These are phyloP conservation scores for Florisuga fusca DNA, from an alignment of 2,797 vertebrate species.

Conservation along the genomic window DNA sequence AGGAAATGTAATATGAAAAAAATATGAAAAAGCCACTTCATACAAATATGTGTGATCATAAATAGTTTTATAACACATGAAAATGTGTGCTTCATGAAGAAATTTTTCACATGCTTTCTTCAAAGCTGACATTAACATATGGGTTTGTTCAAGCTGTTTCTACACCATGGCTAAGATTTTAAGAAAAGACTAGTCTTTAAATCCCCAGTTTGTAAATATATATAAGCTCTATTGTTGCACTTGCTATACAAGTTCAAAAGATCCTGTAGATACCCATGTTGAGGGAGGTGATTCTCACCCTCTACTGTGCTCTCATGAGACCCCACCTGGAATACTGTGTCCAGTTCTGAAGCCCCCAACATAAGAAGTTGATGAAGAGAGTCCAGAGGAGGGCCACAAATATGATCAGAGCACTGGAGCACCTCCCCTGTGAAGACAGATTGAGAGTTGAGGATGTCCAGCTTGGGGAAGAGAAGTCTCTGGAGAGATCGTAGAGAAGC, in stretches of 20 bases:
- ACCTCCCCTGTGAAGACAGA: no score
- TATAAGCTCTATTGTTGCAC: neutral
- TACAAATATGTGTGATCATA: neutral
- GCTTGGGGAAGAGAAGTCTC: no score
- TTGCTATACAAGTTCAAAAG: neutral
- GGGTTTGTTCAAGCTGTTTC: neutral
- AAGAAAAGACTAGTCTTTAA: neutral
- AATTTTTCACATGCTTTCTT: neutral
- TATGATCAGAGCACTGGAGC: no score
- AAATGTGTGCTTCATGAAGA: neutral
- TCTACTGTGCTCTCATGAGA: no score
- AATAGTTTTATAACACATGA: neutral
- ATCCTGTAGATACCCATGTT: neutral
- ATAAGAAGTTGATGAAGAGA: no score
- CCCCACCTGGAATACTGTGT: no score
- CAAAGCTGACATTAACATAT: neutral
- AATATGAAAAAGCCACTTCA: neutral
- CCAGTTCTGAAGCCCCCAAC: no score
- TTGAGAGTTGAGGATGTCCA: no score
- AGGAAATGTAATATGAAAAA: neutral
- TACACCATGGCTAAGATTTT: neutral
- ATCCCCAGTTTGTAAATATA: neutral
- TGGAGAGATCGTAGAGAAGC: no score
- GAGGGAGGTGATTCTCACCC: no score
- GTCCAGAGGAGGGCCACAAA: no score